Evolutionary conservation across 1,140 invertebrate genomes (phyloP).

Genomic region (Penaeus indicus): DNA sequence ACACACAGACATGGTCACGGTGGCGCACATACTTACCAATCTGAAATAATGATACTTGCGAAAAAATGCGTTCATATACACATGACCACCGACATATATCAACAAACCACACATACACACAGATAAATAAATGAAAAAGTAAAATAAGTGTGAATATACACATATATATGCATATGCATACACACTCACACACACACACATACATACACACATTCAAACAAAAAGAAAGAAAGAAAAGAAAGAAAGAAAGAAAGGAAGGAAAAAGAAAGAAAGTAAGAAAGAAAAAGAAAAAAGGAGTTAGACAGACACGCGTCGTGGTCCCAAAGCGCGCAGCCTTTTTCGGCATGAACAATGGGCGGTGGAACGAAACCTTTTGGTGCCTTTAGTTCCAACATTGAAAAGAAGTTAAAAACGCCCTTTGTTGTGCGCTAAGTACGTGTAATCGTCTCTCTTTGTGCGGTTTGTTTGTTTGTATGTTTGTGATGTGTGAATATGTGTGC

Average conservation of each 20-base stretch:
- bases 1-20: background rate
- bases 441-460: background rate
- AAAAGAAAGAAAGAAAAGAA: background rate
- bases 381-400: conserved; percentile 5
- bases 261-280: background rate
- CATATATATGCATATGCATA: background rate
- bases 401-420: background rate
- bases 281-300: too few species aligned
- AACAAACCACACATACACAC: background rate
- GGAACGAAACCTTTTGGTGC: background rate
- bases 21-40: background rate
- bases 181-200: too few species aligned
- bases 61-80: too few species aligned
- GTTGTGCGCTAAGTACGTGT: background rate
- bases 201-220: background rate
- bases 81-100: too few species aligned
- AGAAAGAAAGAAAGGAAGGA: background rate
- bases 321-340: background rate
- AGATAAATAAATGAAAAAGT: background rate
- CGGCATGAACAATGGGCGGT: background rate
- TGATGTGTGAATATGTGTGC: too few species aligned
- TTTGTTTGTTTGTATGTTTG: background rate
- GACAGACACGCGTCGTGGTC: background rate
- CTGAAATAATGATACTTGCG: background rate
- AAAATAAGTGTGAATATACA: background rate